Percentiles rank a stretch among this genome's conserved stretches.
Evolutionary conservation across 2,113 vertebrate species (phyloP).

Genomic region (Cavia aperea): DNA sequence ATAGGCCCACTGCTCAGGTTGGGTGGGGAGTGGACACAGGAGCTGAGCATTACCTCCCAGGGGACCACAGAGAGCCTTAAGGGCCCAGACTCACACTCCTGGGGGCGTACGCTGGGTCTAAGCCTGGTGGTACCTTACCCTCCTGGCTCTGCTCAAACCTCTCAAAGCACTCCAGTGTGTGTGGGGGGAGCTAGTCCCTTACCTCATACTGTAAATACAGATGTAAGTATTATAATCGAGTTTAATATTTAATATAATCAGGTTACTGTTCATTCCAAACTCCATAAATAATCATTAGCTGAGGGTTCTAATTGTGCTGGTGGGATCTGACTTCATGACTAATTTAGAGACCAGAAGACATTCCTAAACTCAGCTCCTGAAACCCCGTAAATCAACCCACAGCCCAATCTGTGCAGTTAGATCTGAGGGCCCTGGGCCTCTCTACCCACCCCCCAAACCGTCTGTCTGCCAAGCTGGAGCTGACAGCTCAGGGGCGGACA

Average conservation of each 20-base stretch:
- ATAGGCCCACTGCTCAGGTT: rapidly evolving
- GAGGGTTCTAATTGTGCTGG: constrained; percentile 73
- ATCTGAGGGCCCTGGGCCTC: neutral
- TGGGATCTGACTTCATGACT: constrained; percentile 74
- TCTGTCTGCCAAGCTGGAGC: neutral
- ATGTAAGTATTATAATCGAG: constrained; percentile 61
- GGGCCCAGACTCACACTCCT: rapidly evolving
- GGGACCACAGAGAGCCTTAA: rapidly evolving
- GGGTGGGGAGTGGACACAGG: neutral
- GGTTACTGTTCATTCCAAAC: constrained; percentile 71
- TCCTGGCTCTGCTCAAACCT: neutral
- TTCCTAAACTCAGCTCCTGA: constrained; percentile 26
- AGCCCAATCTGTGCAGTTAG: neutral
- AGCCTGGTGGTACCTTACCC: no score
- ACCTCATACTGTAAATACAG: constrained; percentile 67
- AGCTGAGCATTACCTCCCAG: neutral
- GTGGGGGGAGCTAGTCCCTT: rapidly evolving
- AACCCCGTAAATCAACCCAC: constrained; percentile 37
- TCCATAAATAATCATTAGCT: constrained; percentile 73
- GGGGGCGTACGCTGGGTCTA: no score
- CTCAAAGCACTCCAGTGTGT: neutral
- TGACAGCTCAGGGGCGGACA: neutral
- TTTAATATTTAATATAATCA: constrained; percentile 75
- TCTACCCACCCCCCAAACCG: rapidly evolving
- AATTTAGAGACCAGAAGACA: constrained; percentile 64